A percentile compares a stretch with the other conserved stretches of the same genome.
phyloP scores from a whole-genome alignment of 1,140 invertebrate species.

The Drosophila guanche region DNA sequence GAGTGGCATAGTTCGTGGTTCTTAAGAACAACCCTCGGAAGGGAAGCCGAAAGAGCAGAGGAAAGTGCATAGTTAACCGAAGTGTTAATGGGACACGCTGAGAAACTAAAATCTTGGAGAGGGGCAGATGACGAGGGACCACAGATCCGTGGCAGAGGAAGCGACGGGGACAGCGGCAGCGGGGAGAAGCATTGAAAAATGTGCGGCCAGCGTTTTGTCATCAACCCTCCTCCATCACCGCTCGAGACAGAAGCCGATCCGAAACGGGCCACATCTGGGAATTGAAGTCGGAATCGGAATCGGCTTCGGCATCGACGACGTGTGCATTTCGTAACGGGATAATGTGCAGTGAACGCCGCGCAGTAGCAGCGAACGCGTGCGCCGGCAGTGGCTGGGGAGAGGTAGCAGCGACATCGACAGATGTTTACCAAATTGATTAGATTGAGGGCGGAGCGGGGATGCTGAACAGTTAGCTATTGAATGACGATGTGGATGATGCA shows the following conservation, averaged over 20 bases:
- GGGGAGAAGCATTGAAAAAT: constrained; percentile 61
- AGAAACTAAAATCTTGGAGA: constrained; percentile 51
- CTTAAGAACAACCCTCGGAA: constrained; percentile 49
- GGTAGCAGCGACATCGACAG: constrained; percentile 56
- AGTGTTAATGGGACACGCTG: constrained; percentile 74
- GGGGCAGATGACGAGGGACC: constrained; percentile 12
- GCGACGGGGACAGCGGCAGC: too few species aligned
- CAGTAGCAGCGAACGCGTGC: too few species aligned
- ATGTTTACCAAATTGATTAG: constrained; percentile 81
- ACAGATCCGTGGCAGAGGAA: too few species aligned
- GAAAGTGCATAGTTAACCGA: constrained; percentile 53
- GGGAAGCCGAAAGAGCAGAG: constrained; percentile 16
- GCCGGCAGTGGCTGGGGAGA: too few species aligned
- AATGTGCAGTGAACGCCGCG: constrained; percentile 48
- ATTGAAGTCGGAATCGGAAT: constrained; percentile 24
- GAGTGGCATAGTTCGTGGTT: constrained; percentile 21
- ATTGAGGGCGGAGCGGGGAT: constrained; percentile 16
- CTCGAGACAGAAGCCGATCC: constrained; percentile 12
- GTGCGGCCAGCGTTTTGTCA: constrained; percentile 65
- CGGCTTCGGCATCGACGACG: constrained; percentile 28
- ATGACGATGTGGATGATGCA: constrained; percentile 44
- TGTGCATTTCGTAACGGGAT: constrained; percentile 75
- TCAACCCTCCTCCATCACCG: constrained; percentile 52
- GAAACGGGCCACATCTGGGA: constrained; percentile 63
- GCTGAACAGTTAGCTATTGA: constrained; percentile 47